Evolutionary conservation across 2,113 vertebrate genomes (phyloP), one percentile per base, ranked within the genome.

Genomic region (Thinocorus orbignyianus): DNA sequence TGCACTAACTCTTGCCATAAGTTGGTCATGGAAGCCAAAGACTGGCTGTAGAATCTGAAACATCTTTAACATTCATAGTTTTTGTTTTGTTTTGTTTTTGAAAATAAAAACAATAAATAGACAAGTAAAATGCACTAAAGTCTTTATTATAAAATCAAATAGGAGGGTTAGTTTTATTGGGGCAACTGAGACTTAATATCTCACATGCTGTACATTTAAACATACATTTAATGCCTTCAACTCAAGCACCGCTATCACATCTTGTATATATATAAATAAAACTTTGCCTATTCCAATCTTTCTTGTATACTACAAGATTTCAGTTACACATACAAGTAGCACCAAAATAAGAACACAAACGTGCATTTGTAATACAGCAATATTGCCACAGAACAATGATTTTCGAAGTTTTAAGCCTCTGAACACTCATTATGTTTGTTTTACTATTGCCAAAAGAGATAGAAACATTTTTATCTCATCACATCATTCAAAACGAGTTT

Each of bases 391-490:
- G 90, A 97, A 86, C 82, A 86, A 91, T 71, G 64, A 92, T 78
- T 93, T 95, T 44, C 72, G 41, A 87, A 78, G 62, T 91, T 94
- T 88, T 85, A 87, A 95, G 83, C 77, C 77, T 83, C 80, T 65
- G 44, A 77, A 61, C 18, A 31, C 84, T 84, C 88, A 54, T 84
- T 74, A 84, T 39, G 46, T 64, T 92, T 91, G 69, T 51, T 94
- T 91, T 83, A 96, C 86, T 73, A 77, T 42, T 81, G 70, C 77
- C 81, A 91, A 77, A 89, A 74, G 5, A 95, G 91, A 91, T 17
- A 89, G 81, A 89, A 89, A 82, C 81, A 82, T 89, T 92, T 86
- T 95, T 79, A 92, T 85, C 77, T 89, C 94, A 91, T 79, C 73
- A 44, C 65, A 93, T 91, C 77, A 91, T 89, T 87, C 69, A 81